A percentile compares a stretch with the other conserved stretches of the same genome.
These are phyloP conservation scores for Burhinus bistriatus DNA, from an alignment of 2,113 vertebrate species.

Conservation along the genomic window DNA sequence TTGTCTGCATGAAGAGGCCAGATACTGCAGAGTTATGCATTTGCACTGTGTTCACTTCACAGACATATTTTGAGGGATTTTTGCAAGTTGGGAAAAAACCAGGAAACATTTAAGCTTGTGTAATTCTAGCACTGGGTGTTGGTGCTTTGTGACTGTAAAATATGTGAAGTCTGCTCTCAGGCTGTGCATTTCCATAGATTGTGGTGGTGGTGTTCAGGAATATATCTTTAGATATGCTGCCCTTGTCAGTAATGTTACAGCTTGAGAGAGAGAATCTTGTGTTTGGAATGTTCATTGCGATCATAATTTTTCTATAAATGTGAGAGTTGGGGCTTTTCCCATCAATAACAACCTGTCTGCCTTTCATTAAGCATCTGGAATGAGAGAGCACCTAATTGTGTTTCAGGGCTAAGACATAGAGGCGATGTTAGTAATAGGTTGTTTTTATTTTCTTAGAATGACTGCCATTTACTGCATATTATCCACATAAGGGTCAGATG, in stretches of 20 bases:
- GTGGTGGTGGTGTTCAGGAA: not conserved
- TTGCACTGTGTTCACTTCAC: not conserved
- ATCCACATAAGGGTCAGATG: not conserved
- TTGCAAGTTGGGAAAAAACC: not conserved
- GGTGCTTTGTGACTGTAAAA: not conserved
- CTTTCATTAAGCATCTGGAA: not conserved
- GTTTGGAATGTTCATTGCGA: not conserved
- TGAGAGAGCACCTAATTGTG: fast-evolving
- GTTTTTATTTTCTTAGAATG: not conserved
- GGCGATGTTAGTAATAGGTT: not conserved
- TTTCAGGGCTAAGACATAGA: not conserved
- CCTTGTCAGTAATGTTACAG: not conserved
- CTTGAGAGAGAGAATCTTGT: not conserved
- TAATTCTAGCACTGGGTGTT: not conserved
- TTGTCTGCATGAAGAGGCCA: not conserved
- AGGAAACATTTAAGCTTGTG: not conserved
- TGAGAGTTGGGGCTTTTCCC: not conserved
- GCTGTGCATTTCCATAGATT: not conserved
- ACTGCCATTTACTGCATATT: not conserved
- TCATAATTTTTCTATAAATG: not conserved
- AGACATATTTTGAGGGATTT: not conserved
- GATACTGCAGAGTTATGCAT: not conserved
- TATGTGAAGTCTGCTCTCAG: not conserved
- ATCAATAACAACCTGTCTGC: not conserved
- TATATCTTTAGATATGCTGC: not conserved